These are phyloP conservation scores for Sarcophaga subvicina DNA, from an alignment of 2,888 invertebrate genomes.

Conservation along the genomic window DNA sequence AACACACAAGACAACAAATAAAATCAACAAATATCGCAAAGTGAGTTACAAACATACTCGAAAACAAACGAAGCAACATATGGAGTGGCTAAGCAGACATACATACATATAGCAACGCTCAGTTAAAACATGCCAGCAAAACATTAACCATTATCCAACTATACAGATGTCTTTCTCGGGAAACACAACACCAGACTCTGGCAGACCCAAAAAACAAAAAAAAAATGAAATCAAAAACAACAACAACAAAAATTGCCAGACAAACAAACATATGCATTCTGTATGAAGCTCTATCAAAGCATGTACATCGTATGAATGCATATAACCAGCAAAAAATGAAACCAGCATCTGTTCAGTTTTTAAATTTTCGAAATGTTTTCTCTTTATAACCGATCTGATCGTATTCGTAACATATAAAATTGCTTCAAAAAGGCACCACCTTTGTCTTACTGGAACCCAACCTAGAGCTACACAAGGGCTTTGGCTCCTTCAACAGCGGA, in stretches of 20 bases:
- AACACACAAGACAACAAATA: not conserved
- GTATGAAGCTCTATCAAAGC: not conserved
- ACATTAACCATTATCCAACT: slow-evolving; percentile 49
- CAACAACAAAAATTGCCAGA: not conserved
- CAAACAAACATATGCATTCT: slow-evolving; percentile 3
- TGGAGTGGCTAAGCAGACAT: not conserved
- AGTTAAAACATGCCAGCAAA: slow-evolving; percentile 5
- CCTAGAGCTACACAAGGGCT: too few relatives aligned
- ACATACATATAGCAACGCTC: not conserved
- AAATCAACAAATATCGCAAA: slow-evolving; percentile 15
- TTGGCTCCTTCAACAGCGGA: too few relatives aligned
- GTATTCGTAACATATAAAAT: too few relatives aligned
- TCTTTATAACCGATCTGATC: too few relatives aligned
- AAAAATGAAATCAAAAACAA: slow-evolving; percentile 1
- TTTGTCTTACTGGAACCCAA: too few relatives aligned
- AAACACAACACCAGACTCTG: slow-evolving; percentile 41
- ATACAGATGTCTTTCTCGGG: slow-evolving; percentile 57
- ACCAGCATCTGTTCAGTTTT: not conserved
- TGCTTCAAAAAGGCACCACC: too few relatives aligned
- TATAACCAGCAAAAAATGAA: not conserved
- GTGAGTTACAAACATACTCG: slow-evolving; percentile 1
- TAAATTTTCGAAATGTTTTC: too few relatives aligned
- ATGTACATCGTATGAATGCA: not conserved
- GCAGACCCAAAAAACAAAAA: slow-evolving; percentile 19
- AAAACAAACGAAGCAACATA: slow-evolving; percentile 4